phyloP scores from a whole-genome alignment of 2,888 invertebrate genomes.

The Autographa pulchrina region DNA sequence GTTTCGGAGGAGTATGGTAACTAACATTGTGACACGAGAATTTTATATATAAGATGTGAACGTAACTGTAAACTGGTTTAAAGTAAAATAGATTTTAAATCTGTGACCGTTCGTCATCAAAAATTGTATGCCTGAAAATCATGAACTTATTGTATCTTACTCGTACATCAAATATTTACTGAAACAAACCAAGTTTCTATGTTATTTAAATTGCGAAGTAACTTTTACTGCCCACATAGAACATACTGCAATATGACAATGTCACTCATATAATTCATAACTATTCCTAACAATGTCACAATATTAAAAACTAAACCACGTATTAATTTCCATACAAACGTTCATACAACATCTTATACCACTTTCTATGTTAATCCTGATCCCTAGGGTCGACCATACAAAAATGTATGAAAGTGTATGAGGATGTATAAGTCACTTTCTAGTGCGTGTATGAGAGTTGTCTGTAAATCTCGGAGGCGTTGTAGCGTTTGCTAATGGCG shows the following conservation, averaged over 20 bases:
- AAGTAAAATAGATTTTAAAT: background rate
- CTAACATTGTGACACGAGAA: too few relatives aligned
- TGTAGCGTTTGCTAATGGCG: constrained; percentile 24
- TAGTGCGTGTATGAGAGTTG: constrained; percentile 47
- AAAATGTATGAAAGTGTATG: constrained; percentile 57
- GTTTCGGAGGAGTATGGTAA: too few relatives aligned
- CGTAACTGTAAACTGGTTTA: background rate
- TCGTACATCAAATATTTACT: too few relatives aligned
- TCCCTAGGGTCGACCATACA: constrained; percentile 59
- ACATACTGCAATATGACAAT: background rate
- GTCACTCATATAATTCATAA: background rate
- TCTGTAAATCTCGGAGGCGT: constrained; percentile 35
- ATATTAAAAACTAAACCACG: constrained; percentile 29
- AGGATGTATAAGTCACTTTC: constrained; percentile 51
- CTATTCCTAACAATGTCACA: background rate
- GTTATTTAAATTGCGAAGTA: background rate
- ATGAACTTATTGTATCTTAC: too few relatives aligned
- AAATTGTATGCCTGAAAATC: too few relatives aligned
- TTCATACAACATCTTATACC: constrained; percentile 10
- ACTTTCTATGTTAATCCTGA: constrained; percentile 64
- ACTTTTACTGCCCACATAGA: background rate
- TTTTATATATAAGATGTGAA: too few relatives aligned
- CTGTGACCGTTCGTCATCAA: too few relatives aligned
- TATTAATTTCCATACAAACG: constrained; percentile 44
- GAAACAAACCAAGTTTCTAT: background rate